A percentile compares a stretch with the other conserved stretches of the same genome.
phyloP scores from a whole-genome alignment of 2,113 vertebrate species.

The Toxotes chatareus region DNA sequence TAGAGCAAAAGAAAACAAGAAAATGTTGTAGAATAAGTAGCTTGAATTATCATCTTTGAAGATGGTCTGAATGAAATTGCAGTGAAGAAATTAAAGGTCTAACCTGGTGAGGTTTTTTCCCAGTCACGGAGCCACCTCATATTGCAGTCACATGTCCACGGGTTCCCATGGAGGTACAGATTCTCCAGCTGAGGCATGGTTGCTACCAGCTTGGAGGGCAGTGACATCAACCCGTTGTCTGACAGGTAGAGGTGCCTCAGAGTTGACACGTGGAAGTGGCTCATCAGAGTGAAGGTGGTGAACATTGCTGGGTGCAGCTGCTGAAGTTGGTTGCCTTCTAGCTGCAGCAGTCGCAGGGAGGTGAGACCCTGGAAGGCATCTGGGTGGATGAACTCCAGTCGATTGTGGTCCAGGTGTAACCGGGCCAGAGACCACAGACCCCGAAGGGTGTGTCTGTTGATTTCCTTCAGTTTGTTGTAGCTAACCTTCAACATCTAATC shows the following conservation, averaged over 20 bases:
- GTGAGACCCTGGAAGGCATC: conserved; percentile 90
- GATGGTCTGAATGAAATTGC: neutral
- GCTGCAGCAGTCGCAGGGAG: conserved; percentile 88
- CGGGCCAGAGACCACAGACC: conserved; percentile 88
- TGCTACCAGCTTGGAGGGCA: conserved; percentile 82
- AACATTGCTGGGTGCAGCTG: conserved; percentile 91
- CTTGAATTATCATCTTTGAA: neutral
- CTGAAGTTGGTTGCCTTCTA: conserved; percentile 91
- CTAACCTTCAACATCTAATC: conserved; percentile 93
- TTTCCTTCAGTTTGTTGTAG: conserved; percentile 90
- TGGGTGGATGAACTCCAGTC: conserved; percentile 90
- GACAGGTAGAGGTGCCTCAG: conserved; percentile 91
- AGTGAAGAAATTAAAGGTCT: conserved; percentile 10
- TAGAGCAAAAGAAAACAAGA: conserved; percentile 54
- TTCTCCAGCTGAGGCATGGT: conserved; percentile 89
- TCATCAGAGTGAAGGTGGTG: conserved; percentile 87
- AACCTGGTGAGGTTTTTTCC: conserved; percentile 85
- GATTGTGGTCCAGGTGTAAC: conserved; percentile 93
- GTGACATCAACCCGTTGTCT: conserved; percentile 85
- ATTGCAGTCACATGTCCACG: conserved; percentile 91
- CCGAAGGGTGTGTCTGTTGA: conserved; percentile 83
- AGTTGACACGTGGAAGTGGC: conserved; percentile 88
- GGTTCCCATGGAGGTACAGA: conserved; percentile 92
- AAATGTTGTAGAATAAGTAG: neutral
- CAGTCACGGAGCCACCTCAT: conserved; percentile 88